Evolutionary conservation across 2,113 vertebrate species (phyloP).

Genomic region (Laticauda laticaudata): DNA sequence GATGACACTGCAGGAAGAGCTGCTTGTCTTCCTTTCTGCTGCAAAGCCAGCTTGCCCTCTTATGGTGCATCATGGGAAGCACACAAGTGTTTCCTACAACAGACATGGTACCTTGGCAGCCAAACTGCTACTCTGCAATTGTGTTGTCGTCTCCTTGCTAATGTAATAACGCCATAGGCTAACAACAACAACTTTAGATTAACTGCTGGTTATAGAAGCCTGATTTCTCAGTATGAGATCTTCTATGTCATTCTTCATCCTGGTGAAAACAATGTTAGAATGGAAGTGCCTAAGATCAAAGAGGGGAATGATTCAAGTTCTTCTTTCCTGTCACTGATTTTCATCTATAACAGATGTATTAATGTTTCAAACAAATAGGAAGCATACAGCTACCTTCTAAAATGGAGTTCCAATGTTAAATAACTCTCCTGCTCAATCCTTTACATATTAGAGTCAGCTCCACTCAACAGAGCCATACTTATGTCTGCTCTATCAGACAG

Average conservation of each 20-base stretch:
- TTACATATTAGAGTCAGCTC: not conserved
- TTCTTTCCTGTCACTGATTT: not conserved
- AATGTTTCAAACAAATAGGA: not conserved
- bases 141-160: not conserved
- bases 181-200: not conserved
- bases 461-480: not conserved
- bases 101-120: not conserved
- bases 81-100: not conserved
- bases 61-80: too few relatives aligned
- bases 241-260: not conserved
- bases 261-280: not conserved
- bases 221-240: not conserved
- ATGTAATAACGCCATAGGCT: not conserved
- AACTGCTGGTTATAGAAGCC: not conserved
- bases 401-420: not conserved
- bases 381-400: not conserved
- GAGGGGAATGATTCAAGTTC: not conserved
- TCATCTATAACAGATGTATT: not conserved
- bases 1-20: not conserved
- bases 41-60: not conserved
- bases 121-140: not conserved
- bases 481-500: not conserved
- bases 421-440: not conserved
- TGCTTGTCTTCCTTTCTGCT: not conserved
- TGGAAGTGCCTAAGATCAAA: not conserved